These are phyloP conservation scores for Nyctereutes procyonoides DNA, from an alignment of 2,113 vertebrate genomes.

Conservation along the genomic window DNA sequence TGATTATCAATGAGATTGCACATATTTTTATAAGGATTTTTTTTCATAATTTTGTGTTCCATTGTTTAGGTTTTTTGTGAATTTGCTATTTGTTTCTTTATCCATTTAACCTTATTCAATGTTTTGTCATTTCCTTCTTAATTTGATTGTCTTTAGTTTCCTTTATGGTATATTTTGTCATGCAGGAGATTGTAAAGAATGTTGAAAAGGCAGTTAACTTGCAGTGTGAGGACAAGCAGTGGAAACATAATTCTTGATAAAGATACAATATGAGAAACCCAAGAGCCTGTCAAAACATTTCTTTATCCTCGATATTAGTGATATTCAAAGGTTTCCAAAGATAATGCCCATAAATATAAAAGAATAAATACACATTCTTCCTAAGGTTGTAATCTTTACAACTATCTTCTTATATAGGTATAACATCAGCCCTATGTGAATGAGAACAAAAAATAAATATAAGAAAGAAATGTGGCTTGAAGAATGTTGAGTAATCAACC, in stretches of 20 bases:
- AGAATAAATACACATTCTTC: background rate
- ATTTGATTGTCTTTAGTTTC: background rate
- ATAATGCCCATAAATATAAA: background rate
- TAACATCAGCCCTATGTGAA: background rate
- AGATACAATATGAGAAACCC: background rate
- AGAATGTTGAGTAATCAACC: background rate
- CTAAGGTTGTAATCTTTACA: background rate
- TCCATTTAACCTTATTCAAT: background rate
- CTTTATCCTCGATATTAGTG: background rate
- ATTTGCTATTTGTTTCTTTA: background rate
- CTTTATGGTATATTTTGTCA: background rate
- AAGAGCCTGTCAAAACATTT: background rate
- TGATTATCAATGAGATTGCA: background rate
- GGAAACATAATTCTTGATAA: background rate
- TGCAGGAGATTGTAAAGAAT: background rate
- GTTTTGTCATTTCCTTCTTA: background rate
- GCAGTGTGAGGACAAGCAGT: background rate
- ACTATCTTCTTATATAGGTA: background rate
- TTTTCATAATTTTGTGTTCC: background rate
- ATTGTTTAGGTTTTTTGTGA: background rate
- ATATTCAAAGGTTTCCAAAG: background rate
- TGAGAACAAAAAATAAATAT: background rate
- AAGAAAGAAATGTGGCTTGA: background rate
- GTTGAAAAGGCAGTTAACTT: background rate
- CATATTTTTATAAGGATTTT: background rate